Percentiles rank a stretch among this genome's conserved stretches.
These are phyloP conservation scores for Epinephelus malabaricus DNA, from an alignment of 2,797 vertebrate genomes.

Conservation along the genomic window DNA sequence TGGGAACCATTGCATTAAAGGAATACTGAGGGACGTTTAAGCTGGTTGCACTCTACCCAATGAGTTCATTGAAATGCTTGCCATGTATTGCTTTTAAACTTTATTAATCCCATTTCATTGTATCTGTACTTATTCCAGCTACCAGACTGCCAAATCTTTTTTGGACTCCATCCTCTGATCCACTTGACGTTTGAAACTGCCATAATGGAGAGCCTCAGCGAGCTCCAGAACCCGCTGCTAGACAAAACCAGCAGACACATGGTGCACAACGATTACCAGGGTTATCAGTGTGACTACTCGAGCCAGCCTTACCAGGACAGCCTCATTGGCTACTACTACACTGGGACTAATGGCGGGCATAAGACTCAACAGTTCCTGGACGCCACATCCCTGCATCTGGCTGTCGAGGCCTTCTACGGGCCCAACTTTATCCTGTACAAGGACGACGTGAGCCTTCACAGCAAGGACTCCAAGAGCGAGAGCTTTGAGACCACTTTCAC, in stretches of 20 bases:
- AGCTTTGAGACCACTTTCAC: conserved; percentile 94
- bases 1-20: too few relatives aligned
- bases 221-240: conserved; percentile 92
- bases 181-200: conserved; percentile 39
- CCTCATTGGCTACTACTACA: conserved; percentile 91
- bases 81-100: conserved; percentile 22
- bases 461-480: conserved; percentile 90
- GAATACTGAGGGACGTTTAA: too few relatives aligned
- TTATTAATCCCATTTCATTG: conserved; percentile 1
- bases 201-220: conserved; percentile 92
- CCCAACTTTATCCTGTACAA: conserved; percentile 91
- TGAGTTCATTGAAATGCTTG: conserved; percentile 4
- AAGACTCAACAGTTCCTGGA: conserved; percentile 92
- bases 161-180: conserved; percentile 52
- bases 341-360: conserved; percentile 78
- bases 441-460: conserved; percentile 87
- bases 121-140: conserved; percentile 60
- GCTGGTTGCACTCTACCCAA: not conserved
- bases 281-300: conserved; percentile 87
- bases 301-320: conserved; percentile 88
- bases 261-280: conserved; percentile 84
- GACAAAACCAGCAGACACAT: conserved; percentile 85
- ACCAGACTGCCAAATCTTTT: conserved; percentile 41
- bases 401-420: conserved; percentile 92
- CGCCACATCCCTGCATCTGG: conserved; percentile 92